Conservation (phyloP, 2,113 vertebrate genomes). For the Synchiropus splendidus region DNA sequence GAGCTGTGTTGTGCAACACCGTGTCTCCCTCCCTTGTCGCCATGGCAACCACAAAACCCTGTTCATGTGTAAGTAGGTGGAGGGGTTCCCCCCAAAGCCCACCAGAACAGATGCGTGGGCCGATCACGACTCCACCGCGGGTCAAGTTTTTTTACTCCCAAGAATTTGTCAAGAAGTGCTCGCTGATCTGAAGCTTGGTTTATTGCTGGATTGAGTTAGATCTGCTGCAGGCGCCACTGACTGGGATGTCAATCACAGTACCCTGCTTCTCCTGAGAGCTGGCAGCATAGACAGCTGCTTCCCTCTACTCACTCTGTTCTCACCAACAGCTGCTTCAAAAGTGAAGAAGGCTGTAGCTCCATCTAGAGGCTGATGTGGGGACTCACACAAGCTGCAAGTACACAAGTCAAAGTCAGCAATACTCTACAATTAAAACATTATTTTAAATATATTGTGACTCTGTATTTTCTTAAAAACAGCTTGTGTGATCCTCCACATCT, state of each 20-base stretch:
- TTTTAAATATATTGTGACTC: too few relatives aligned
- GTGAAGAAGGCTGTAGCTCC: constrained; percentile 15
- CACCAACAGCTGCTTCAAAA: neutral
- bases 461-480: too few relatives aligned
- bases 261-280: neutral
- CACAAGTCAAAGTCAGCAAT: too few relatives aligned
- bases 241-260: neutral
- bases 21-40: constrained; percentile 28
- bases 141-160: too few relatives aligned
- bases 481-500: too few relatives aligned
- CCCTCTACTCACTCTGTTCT: constrained; percentile 38
- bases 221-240: neutral
- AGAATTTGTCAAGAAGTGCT: too few relatives aligned
- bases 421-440: too few relatives aligned
- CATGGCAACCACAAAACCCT: constrained; percentile 56
- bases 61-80: constrained; percentile 23
- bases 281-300: constrained; percentile 15
- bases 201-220: neutral
- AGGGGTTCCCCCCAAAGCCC: constrained; percentile 32
- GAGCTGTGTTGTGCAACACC: constrained; percentile 16
- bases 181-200: too few relatives aligned
- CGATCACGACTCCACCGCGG: too few relatives aligned
- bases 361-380: constrained; percentile 28
- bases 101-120: constrained; percentile 2
- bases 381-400: neutral